Base-by-base conservation (phyloP, 2,888 invertebrate genomes). In the Antheraea assamensis region DNA sequence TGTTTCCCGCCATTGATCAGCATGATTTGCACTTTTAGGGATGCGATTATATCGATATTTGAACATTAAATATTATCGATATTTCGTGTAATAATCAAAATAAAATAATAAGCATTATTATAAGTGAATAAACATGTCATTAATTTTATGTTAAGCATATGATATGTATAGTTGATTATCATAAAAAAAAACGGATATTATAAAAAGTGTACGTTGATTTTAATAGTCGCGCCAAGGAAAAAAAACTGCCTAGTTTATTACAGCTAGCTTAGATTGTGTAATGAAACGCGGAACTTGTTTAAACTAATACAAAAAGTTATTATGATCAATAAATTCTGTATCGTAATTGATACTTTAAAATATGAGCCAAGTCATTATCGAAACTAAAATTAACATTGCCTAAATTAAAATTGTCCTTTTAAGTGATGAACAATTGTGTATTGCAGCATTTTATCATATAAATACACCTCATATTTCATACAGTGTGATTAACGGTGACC, bases 1-100 rank as follows among this genome's bases (percentile, higher is more conserved):
- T 72, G 73, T 66, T 76, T 78, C 76, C 76, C 73, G 71, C 30
- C 42, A 58, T 75, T 74, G 76, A 76, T 78, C 75, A 13, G 35
- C 35, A 68, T 35, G n/a, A 35, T 19, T 35, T 61, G 35, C 58
- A 58, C 47, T 1, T 10, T 13, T 71, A 71, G 71, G 21, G 71
- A 71, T n/a, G 68, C 10, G 21, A 35, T n/a, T 3, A 24, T 35
- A 35, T 68, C 68, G 68, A 68, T 68, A 68, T 17, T 64, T 30
- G 17, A 24, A 30, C 4, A 64, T 30, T 15, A 3, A 24, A 58
- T 24, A 61, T 61, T 7, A 30, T 30, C 17, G 27, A 30, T 64
- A 2, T 64, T 27, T 27, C 27, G 17, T 61, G 1, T 30, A 61
- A 30, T 24, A 61, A 61, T 3, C 17, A 27, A 61, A 61, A 61